Evolutionary conservation across 2,797 vertebrate genomes (phyloP), one percentile per base, ranked within the genome.

Genomic region (Sebastes minor): DNA sequence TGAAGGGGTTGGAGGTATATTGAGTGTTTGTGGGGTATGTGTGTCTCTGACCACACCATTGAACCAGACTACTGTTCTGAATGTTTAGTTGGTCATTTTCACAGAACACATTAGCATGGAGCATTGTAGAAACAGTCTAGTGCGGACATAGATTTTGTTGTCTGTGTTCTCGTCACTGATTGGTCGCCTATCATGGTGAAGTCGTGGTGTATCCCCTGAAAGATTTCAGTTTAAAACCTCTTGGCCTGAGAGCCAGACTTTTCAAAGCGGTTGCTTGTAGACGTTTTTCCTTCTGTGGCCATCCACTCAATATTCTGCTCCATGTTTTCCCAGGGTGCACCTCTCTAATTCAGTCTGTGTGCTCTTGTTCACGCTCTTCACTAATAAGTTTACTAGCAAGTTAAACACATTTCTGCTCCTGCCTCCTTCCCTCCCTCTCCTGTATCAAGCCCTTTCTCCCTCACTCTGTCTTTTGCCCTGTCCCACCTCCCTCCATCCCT

Each of bases 291-390:
- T 61, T 52, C 18, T n/a, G 30, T 59, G 65, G 22, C 23, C 14
- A 42, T 71, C 61, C 70, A 63, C 63, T 84, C 82, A 42, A 30
- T 76, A 80, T 78, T 64, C 69, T 68, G 30, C 66, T 75, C 33
- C 1, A 25, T 75, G 66, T 78, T 88, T 87, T 87, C 84, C 86
- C 87, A 87, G 56, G 71, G 46, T 86, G 80, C 79, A 81, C 66
- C 73, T 68, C 71, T 83, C 14, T 85, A 77, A 83, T 83, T 88
- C 68, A 71, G 52, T 74, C 42, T 0, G 8, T 67, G 61, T 71
- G 56, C 73, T 84, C 59, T 78, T 5, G 9, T 86, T 87, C 81
- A 82, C 61, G 63, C 79, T 74, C 78, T 85, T 81, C 49, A 55
- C 77, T 84, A 80, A 83, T 30, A 82, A 87, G 61, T 79, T 82